phyloP scores from a whole-genome alignment of 2,113 vertebrate species.

The Lophotis ruficrista region DNA sequence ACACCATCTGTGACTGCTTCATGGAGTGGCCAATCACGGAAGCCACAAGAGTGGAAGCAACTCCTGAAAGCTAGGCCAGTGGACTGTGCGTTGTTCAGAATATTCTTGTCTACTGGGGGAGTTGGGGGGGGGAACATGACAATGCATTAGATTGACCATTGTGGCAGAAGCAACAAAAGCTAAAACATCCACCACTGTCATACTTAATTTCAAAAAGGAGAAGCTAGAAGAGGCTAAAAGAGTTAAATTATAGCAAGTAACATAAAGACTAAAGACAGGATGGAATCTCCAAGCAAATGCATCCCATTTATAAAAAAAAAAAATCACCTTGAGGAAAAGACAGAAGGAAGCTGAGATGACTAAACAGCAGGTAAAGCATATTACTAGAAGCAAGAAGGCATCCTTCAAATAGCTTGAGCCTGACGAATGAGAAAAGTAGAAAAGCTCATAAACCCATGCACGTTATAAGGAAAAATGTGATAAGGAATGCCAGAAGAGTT shows the following conservation, averaged over 20 bases:
- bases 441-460: not conserved
- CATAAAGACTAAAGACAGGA: not conserved
- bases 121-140: no score
- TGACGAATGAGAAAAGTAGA: not conserved
- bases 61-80: not conserved
- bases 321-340: not conserved
- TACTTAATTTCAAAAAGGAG: not conserved
- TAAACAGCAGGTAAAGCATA: not conserved
- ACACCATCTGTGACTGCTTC: fast-evolving
- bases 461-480: not conserved
- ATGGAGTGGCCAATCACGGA: not conserved
- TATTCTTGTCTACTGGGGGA: not conserved
- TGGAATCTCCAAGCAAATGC: not conserved
- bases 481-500: not conserved
- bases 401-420: not conserved
- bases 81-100: fast-evolving
- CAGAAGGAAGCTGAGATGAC: not conserved
- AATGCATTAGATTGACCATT: not conserved
- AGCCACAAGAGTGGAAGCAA: not conserved
- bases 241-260: not conserved
- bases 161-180: not conserved
- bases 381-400: not conserved
- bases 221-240: not conserved
- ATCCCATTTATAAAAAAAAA: not conserved
- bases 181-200: not conserved